Evolutionary conservation across 2,888 invertebrate species (phyloP).

Genomic region (Yponomeuta plumbellus): DNA sequence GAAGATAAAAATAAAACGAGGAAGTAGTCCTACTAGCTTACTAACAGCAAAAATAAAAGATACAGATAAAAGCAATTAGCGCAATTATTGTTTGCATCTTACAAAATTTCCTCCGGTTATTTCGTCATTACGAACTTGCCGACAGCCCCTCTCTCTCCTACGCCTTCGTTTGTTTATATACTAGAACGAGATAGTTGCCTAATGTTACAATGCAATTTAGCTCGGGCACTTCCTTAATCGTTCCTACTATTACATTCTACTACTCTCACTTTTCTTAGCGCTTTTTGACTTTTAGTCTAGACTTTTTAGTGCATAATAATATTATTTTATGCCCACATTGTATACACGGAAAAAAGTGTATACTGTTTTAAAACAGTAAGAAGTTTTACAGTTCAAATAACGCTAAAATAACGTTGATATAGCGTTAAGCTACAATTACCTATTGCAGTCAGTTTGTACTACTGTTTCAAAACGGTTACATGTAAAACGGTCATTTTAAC

Average conservation of each 20-base stretch:
- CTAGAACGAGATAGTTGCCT: conserved; percentile 46
- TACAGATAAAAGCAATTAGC: conserved; percentile 11
- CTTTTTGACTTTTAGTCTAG: background rate
- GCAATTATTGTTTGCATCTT: background rate
- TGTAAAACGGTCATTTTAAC: too few species aligned
- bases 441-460: too few species aligned
- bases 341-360: too few species aligned
- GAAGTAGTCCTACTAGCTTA: background rate
- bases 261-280: background rate
- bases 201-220: conserved; percentile 48
- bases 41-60: background rate
- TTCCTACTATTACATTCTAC: background rate
- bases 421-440: too few species aligned
- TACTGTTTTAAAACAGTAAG: too few species aligned
- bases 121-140: conserved; percentile 41
- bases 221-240: background rate
- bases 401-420: too few species aligned
- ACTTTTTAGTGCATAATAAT: too few species aligned
- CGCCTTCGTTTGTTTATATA: conserved; percentile 33
- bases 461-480: too few species aligned
- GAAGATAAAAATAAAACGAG: background rate
- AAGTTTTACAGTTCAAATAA: too few species aligned
- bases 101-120: conserved; percentile 25
- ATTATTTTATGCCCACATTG: too few species aligned
- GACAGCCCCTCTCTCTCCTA: conserved; percentile 39